Conservation (phyloP, 2,888 invertebrate genomes). For the Drosophila macrospina region DNA sequence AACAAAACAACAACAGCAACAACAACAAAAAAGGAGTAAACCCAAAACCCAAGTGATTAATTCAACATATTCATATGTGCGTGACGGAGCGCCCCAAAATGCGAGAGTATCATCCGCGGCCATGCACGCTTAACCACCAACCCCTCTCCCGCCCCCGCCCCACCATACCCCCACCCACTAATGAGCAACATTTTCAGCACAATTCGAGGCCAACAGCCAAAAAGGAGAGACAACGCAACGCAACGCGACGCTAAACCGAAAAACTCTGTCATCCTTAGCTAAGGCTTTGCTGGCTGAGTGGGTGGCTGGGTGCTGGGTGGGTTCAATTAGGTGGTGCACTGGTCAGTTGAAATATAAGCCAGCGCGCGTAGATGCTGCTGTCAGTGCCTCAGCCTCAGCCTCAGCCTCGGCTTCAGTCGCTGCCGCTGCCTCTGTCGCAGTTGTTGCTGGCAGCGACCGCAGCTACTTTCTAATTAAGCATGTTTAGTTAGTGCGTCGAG, state of each 20-base stretch:
- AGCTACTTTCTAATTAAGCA: conserved; percentile 82
- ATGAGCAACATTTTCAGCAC: conserved; percentile 34
- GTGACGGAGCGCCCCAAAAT: conserved; percentile 42
- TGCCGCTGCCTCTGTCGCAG: conserved; percentile 5
- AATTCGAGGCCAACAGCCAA: conserved; percentile 10
- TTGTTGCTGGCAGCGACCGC: conserved; percentile 56
- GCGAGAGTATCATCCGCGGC: conserved; percentile 4
- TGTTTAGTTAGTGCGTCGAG: conserved; percentile 72
- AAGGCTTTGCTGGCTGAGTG: too few relatives aligned
- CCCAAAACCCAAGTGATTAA: conserved; percentile 79
- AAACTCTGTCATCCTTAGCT: conserved; percentile 20
- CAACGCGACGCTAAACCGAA: conserved; percentile 19
- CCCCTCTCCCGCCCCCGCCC: not conserved
- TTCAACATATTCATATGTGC: conserved; percentile 81
- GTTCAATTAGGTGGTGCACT: conserved; percentile 1
- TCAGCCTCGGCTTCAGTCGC: conserved; percentile 25
- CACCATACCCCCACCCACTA: not conserved
- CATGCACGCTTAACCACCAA: conserved; percentile 3
- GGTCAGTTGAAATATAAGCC: conserved; percentile 71
- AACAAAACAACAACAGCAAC: too few relatives aligned
- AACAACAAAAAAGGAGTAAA: conserved; percentile 30
- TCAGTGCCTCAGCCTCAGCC: conserved; percentile 10
- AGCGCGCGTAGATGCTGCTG: conserved; percentile 17
- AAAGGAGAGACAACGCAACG: conserved; percentile 7
- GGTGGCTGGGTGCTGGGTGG: not conserved